Conservation (phyloP, 2,797 vertebrate genomes). For the Enteromius argenteus region DNA sequence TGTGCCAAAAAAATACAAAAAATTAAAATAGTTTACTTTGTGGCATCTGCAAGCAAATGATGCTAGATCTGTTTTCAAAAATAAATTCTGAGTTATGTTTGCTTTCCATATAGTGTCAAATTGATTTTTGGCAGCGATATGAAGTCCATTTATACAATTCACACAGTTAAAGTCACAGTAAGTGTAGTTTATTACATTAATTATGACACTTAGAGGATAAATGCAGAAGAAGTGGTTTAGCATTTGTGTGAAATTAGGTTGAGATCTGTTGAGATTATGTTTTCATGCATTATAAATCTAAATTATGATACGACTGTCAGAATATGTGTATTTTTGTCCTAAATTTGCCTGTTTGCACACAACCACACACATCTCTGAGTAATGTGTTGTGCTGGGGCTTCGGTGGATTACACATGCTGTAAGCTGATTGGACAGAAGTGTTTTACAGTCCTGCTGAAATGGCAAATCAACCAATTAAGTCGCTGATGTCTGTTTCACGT, state of each 20-base stretch:
- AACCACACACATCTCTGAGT: too few species aligned
- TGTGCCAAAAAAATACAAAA: too few species aligned
- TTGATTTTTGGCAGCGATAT: neutral
- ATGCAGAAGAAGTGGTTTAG: neutral
- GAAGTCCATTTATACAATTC: neutral
- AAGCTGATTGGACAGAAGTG: conserved; percentile 68
- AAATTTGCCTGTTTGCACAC: neutral
- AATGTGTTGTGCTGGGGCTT: neutral
- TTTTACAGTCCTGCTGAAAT: conserved; percentile 69
- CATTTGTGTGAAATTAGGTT: neutral
- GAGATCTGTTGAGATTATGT: conserved; percentile 1
- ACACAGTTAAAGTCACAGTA: neutral
- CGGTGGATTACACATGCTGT: conserved; percentile 56
- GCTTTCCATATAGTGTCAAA: neutral
- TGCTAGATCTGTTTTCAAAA: neutral
- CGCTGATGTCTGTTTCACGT: conserved; percentile 68
- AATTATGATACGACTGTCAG: neutral
- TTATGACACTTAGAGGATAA: neutral
- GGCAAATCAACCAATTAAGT: conserved; percentile 78
- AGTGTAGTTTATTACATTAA: neutral
- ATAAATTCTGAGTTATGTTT: neutral
- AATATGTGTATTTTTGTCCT: neutral
- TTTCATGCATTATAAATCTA: neutral
- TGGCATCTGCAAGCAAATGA: neutral
- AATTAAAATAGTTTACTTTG: too few species aligned